Base-by-base conservation (phyloP, 1,140 invertebrate genomes). In the Drosophila mauritiana region DNA sequence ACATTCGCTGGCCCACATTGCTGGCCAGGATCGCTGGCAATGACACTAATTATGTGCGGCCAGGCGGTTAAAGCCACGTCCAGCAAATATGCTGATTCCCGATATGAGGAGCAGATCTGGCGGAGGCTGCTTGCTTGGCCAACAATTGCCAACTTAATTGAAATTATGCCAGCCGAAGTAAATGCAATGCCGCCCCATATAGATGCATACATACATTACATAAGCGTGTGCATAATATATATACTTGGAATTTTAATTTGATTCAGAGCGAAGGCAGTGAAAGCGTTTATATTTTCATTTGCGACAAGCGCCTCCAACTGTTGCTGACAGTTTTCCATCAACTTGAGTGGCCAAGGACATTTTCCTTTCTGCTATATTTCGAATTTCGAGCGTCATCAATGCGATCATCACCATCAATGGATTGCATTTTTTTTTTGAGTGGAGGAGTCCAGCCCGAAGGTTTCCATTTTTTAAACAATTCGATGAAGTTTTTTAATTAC, bases 261-360 rank as follows among this genome's bases (percentile, higher is more conserved):
- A 78, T 78, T 65, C 42, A 2, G 67, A 59, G 65, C 62, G 62
- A 77, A 77, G 64, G 55, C 63, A 10, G 15, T 48, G 46, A 54
- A 57, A 34, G 54, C 46, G 45, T 61, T 76, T 54, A 67, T 63
- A 78, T 83, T 73, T 74, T 31, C 64, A 57, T 68, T 83, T 84
- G 70, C 80, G 73, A 77, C 64, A 80, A 80, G 77, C 61, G 43
- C 20, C 59, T 42, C 51, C 80, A 78, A 80, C 84, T 89, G 84
- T 84, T 80, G 84, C 73, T 80, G 84, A 89, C 84, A 89, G 59
- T 72, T 80, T 80, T 45, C 67, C 84, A 89, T 89, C 84, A 88
- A 74, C 82, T 89, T 89, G 51, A 88, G 85, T 77, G 57, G 48
- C 46, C 57, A 59, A 40, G 49, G 48, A 73, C 62, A 56, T 74